These are phyloP conservation scores for Atherix ibis DNA, from an alignment of 2,888 invertebrate genomes.

Conservation along the genomic window DNA sequence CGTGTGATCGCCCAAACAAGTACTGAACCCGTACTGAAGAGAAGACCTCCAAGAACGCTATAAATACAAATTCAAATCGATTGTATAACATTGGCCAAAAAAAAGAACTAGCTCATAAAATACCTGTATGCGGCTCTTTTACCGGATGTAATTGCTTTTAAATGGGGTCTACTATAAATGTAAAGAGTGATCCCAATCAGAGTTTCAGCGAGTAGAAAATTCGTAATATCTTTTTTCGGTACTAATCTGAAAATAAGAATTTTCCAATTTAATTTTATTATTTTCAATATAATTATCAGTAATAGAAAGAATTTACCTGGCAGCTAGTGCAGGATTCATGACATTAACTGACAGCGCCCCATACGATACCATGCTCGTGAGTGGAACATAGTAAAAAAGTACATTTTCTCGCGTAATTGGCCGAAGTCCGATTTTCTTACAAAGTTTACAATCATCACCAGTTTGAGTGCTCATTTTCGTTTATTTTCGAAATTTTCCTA, in stretches of 20 bases:
- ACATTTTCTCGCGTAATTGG: constrained; percentile 57
- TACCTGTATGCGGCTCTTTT: constrained; percentile 53
- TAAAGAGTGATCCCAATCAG: constrained; percentile 71
- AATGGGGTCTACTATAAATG: constrained; percentile 64
- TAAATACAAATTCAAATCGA: constrained; percentile 34
- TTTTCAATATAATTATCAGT: constrained; percentile 1
- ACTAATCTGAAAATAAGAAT: constrained; percentile 41
- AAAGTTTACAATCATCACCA: constrained; percentile 21
- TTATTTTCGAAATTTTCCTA: no score
- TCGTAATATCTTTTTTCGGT: constrained; percentile 61
- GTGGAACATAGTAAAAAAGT: constrained; percentile 57
- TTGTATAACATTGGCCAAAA: no score
- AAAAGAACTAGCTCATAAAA: no score
- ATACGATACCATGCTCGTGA: constrained; percentile 61
- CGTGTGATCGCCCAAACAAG: constrained; percentile 76
- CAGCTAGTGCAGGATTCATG: constrained; percentile 64
- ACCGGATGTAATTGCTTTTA: constrained; percentile 45
- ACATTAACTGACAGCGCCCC: constrained; percentile 66
- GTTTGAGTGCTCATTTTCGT: constrained; percentile 1
- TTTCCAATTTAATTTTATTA: background rate
- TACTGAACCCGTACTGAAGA: constrained; percentile 82
- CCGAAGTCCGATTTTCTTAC: constrained; percentile 35
- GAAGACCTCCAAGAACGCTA: constrained; percentile 47
- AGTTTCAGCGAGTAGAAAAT: constrained; percentile 63
- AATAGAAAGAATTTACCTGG: constrained; percentile 38